These are phyloP conservation scores for Ridgeia piscesae DNA, from an alignment of 1,140 invertebrate genomes.

Conservation along the genomic window DNA sequence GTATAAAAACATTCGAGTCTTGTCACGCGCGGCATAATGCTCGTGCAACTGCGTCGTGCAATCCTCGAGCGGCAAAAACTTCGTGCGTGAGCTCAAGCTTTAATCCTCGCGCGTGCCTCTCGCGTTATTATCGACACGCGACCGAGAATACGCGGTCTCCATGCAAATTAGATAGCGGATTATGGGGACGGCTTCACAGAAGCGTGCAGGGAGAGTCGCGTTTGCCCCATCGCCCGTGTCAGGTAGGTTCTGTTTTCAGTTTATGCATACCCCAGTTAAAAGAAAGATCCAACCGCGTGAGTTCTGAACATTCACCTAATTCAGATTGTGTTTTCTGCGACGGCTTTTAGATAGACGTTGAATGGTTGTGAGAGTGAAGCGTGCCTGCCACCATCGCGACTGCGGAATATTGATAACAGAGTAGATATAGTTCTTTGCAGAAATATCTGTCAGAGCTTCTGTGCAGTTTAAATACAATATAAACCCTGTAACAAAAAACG, in stretches of 20 bases:
- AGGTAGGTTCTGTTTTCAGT: neutral
- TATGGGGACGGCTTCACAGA: neutral
- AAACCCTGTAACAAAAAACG: neutral
- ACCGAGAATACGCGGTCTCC: constrained; percentile 3
- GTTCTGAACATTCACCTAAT: neutral
- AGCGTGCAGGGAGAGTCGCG: neutral
- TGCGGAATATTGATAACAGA: neutral
- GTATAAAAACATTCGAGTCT: neutral
- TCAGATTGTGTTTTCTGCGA: neutral
- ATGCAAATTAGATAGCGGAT: neutral
- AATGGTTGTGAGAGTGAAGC: neutral
- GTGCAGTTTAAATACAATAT: neutral
- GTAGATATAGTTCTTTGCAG: neutral
- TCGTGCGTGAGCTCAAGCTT: neutral
- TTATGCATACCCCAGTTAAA: neutral
- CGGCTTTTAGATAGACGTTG: neutral
- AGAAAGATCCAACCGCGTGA: neutral
- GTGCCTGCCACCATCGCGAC: neutral
- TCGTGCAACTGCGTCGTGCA: neutral
- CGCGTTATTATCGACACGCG: neutral
- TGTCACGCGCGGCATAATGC: neutral
- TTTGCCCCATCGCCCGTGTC: neutral
- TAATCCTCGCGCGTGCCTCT: neutral
- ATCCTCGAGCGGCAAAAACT: neutral
- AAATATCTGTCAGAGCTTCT: neutral